Evolutionary conservation across 2,797 vertebrate genomes (phyloP), one percentile per base, ranked within the genome.

Genomic region (Staurois parvus): DNA sequence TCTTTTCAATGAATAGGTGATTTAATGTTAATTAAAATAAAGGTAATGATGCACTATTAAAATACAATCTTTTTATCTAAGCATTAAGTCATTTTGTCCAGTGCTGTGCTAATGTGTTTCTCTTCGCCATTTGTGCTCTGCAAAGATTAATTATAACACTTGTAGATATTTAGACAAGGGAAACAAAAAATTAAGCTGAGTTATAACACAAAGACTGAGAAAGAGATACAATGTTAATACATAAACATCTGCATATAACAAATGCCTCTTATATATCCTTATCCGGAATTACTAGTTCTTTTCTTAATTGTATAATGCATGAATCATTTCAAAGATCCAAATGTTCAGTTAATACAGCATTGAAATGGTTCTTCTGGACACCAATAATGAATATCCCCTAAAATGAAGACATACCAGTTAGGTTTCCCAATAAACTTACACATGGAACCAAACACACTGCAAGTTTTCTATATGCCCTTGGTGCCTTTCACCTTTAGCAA

Each of bases 11-110:
- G 64, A 85, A 69, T 70, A 64, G 64, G 72, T 69, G 64, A 80
- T 85, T 76, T 81, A 85, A 81, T 85, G 84, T 70, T 85, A 66
- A 81, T 81, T 72, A 85, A 76, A 48, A 40, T 34, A 40, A 76
- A 70, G 48, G 12, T 69, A 81, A 85, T 76, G 72, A 48, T 76
- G 40, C 34, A 70, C 79, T 76, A 76, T 85, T 76, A 85, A 85
- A 85, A 56, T 70, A 68, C 72, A 70, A 75, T 85, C 64, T 70
- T 42, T 85, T 45, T 40, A 70, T 76, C 42, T 62, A 85, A 68
- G 19, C 26, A 32, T 40, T 21, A 26, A 19, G 48, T 29, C 76
- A 76, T 81, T 76, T 59, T 85, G 45, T 66, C 48, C 10, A 13
- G 72, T 56, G 45, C 74, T 70, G 13, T 40, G 40, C 59, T 73